Evolutionary conservation across 1,140 invertebrate genomes (phyloP).

Genomic region (Radopholus similis): DNA sequence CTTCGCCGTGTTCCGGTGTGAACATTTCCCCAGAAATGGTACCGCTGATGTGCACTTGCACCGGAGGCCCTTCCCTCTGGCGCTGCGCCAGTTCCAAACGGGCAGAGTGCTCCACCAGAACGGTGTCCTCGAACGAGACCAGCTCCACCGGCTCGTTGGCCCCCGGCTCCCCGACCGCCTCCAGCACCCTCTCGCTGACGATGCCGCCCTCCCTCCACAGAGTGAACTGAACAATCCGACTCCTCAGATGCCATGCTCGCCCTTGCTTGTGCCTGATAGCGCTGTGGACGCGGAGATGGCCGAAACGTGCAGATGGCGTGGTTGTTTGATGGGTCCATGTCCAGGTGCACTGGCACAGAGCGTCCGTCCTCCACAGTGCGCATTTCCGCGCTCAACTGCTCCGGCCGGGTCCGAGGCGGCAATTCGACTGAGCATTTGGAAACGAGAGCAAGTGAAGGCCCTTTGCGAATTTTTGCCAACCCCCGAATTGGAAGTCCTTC

Average conservation of each 20-base stretch:
- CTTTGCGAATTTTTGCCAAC: constrained; percentile 4
- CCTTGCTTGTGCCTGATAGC: too few relatives aligned
- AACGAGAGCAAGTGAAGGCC: not conserved
- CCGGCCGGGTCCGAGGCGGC: constrained; percentile 1
- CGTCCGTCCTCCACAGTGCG: constrained; percentile 14
- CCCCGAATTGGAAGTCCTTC: constrained; percentile 19
- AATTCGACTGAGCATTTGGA: constrained; percentile 11
- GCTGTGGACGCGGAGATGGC: not conserved
- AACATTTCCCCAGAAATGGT: constrained; percentile 7
- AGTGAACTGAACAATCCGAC: constrained; percentile 11
- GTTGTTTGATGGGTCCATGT: not conserved
- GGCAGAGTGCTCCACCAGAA: constrained; percentile 45
- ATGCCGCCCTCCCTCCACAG: constrained; percentile 20
- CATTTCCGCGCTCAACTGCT: constrained; percentile 44
- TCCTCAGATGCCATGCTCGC: too few relatives aligned
- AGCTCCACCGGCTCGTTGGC: constrained; percentile 22
- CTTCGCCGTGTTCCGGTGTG: too few relatives aligned
- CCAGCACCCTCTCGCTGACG: constrained; percentile 26
- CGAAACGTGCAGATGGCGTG: not conserved
- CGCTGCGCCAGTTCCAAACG: constrained; percentile 41
- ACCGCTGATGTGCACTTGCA: constrained; percentile 52
- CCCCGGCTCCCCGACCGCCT: constrained; percentile 8
- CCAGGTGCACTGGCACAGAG: not conserved
- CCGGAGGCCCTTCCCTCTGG: constrained; percentile 25
- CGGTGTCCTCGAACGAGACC: constrained; percentile 22